Base-by-base conservation (phyloP, 2,797 vertebrate genomes). In the Gorsachius magnificus region DNA sequence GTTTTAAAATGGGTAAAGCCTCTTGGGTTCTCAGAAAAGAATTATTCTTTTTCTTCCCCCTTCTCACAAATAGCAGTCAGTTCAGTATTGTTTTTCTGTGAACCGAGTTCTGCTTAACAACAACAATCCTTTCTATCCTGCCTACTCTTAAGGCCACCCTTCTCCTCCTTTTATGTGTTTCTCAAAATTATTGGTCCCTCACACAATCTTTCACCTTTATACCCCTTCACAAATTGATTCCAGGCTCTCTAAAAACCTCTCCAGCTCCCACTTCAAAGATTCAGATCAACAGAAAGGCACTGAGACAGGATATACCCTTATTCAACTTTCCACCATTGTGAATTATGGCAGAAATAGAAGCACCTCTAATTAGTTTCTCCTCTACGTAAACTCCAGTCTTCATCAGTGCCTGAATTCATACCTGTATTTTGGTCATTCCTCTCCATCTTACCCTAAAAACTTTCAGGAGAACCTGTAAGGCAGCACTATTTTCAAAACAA, bases 171-270 rank as follows among this genome's bases (percentile, higher is more conserved):
- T 91, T 70, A 85, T 71, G n/a, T 78, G 24, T 84, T 95, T 85
- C 91, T 88, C 83, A 38, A 86, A 96, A 93, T 93, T 96, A 95
- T 80, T 70, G 51, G 82, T 82, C 81, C 78, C 43, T 76, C 80
- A 79, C 65, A 64, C 69, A 87, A 77, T 95, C 78, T 95, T 71
- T 95, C 89, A 87, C 93, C 81, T 96, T 95, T 92, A 82, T 79
- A 68, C 58, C 36, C 29, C 53, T 56, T 38, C 50, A 84, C 79
- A 95, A 96, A 95, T 74, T 93, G 81, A 92, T 94, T 95, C 66
- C 57, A 87, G 64, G 57, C 56, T 96, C 94, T 78, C 50, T 71
- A 33, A 93, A 93, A 94, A 31, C 13, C 50, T 93, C 50, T 82
- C 33, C 80, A 69, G 41, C 41, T 86, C 53, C n/a, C 36, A n/a